A percentile compares a stretch with the other conserved stretches of the same genome.
Conservation (phyloP, 2,113 vertebrate genomes). For the Phaethornis superciliosus region DNA sequence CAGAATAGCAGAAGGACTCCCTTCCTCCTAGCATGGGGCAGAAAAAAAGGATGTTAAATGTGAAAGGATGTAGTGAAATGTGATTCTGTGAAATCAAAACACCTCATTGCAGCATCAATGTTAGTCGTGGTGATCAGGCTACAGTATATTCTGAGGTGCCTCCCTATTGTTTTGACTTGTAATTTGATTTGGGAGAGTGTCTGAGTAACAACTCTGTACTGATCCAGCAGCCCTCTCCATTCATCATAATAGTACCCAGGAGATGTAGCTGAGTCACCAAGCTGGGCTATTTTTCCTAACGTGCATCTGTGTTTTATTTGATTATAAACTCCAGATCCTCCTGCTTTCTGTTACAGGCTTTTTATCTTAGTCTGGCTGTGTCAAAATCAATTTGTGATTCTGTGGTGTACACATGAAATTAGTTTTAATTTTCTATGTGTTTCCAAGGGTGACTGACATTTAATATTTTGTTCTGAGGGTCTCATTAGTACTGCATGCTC, state of each 20-base stretch:
- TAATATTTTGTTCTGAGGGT: constrained; percentile 55
- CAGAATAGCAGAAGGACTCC: not conserved
- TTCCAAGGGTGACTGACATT: constrained; percentile 60
- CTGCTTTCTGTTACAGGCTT: constrained; percentile 62
- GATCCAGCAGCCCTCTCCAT: constrained; percentile 30
- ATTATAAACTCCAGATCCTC: constrained; percentile 65
- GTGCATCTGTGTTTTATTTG: constrained; percentile 57
- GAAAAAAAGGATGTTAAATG: not conserved
- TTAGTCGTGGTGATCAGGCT: not conserved
- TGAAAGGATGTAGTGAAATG: not conserved
- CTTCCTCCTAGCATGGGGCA: not conserved
- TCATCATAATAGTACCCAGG: constrained; percentile 19
- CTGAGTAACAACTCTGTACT: constrained; percentile 36
- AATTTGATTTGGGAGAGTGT: constrained; percentile 46
- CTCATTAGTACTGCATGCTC: constrained; percentile 50
- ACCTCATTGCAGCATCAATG: not conserved
- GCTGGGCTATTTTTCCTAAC: constrained; percentile 34
- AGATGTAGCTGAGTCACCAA: constrained; percentile 62
- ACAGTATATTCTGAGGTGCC: not conserved
- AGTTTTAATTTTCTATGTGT: constrained; percentile 53
- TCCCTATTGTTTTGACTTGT: constrained; percentile 7
- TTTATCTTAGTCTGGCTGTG: constrained; percentile 48
- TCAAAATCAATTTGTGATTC: constrained; percentile 65
- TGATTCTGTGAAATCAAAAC: not conserved
- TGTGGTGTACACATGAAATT: constrained; percentile 41